Conservation (phyloP, 2,888 invertebrate genomes). For the Noctua fimbriata region DNA sequence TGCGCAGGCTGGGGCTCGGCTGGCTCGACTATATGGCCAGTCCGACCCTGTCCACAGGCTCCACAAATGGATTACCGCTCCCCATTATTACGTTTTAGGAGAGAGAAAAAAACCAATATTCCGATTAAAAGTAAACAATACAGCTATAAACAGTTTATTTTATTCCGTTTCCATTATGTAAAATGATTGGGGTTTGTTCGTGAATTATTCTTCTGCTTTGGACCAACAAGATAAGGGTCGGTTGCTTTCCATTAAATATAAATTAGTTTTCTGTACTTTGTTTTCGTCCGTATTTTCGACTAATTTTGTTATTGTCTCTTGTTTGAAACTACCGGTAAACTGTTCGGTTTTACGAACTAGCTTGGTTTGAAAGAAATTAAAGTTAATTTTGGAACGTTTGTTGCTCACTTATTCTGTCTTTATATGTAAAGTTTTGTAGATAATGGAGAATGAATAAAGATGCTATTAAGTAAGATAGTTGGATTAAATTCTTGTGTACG, state of each 20-base stretch:
- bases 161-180: conserved; percentile 30
- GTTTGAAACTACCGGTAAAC: background rate
- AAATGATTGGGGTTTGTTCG: conserved; percentile 34
- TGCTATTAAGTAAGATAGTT: background rate
- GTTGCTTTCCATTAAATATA: conserved; percentile 38
- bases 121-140: conserved; percentile 28
- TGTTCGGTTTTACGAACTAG: background rate
- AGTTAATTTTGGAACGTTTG: background rate
- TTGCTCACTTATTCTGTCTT: background rate
- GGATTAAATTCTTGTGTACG: background rate
- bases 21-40: too few species aligned
- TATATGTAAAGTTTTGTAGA: background rate
- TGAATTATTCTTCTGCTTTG: conserved; percentile 36
- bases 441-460: background rate
- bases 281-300: background rate
- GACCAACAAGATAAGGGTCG: conserved; percentile 16
- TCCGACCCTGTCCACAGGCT: background rate
- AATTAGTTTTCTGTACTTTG: conserved; percentile 35
- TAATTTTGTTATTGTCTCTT: background rate
- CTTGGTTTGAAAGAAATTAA: conserved; percentile 6
- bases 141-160: conserved; percentile 25
- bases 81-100: background rate
- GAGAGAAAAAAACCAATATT: conserved; percentile 10
- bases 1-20: too few species aligned
- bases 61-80: background rate